A percentile compares a stretch with the other conserved stretches of the same genome.
phyloP scores from a whole-genome alignment of 2,888 invertebrate genomes.

The Magallana nippona region DNA sequence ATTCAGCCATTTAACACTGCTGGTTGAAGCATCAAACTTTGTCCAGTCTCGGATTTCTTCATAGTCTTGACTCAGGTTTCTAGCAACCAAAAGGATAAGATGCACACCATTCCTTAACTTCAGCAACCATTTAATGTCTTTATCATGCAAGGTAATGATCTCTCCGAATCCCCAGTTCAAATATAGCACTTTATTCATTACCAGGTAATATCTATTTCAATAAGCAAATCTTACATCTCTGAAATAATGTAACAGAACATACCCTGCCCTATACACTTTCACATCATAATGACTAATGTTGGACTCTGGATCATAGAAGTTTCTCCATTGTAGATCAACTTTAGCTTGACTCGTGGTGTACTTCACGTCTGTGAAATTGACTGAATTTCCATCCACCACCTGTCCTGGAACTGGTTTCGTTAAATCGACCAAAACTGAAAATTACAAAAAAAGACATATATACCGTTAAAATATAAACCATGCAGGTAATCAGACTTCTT shows the following conservation, averaged over 20 bases:
- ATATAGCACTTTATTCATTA: no score
- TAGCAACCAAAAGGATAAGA: neutral
- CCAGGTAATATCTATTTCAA: no score
- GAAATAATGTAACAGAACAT: slow-evolving; percentile 22
- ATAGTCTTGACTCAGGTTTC: slow-evolving; percentile 50
- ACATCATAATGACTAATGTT: slow-evolving; percentile 59
- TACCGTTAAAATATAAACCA: no score
- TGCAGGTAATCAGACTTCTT: no score
- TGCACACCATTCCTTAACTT: no score
- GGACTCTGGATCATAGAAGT: slow-evolving; percentile 67
- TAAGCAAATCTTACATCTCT: no score
- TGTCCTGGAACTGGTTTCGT: slow-evolving; percentile 62
- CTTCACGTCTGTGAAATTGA: slow-evolving; percentile 53
- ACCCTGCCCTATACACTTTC: slow-evolving; percentile 57
- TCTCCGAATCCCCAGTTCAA: no score
- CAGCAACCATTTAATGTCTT: no score
- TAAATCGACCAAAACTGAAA: slow-evolving; percentile 63
- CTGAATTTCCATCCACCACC: slow-evolving; percentile 60
- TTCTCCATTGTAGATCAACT: slow-evolving; percentile 64
- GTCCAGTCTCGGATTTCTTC: slow-evolving; percentile 54
- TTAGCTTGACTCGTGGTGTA: slow-evolving; percentile 61
- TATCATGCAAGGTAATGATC: no score
- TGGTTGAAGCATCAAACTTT: slow-evolving; percentile 48
- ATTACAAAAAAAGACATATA: neutral
- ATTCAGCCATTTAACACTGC: slow-evolving; percentile 61